These are phyloP conservation scores for Phrynocephalus vlangalii DNA, from an alignment of 2,797 vertebrate species.

Conservation along the genomic window DNA sequence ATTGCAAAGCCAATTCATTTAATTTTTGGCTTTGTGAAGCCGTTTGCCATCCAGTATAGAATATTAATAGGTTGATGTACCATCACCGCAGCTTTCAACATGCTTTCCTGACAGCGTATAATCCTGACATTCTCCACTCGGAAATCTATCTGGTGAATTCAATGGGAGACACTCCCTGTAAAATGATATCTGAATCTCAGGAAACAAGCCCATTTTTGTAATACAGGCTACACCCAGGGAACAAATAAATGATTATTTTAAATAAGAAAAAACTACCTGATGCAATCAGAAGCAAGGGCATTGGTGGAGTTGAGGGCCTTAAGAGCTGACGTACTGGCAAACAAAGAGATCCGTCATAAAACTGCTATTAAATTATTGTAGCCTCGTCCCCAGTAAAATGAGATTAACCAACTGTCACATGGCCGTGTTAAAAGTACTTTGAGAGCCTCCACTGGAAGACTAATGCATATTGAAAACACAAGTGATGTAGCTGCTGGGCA, in stretches of 20 bases:
- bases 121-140: neutral
- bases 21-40: slow-evolving; percentile 8
- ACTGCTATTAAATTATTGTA: neutral
- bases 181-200: neutral
- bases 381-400: slow-evolving; percentile 28
- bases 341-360: slow-evolving; percentile 8
- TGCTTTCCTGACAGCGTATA: neutral
- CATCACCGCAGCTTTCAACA: neutral
- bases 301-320: slow-evolving; percentile 25
- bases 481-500: slow-evolving; percentile 50
- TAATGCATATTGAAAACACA: slow-evolving; percentile 40
- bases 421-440: slow-evolving; percentile 40
- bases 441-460: slow-evolving; percentile 19
- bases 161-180: neutral
- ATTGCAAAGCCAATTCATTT: slow-evolving; percentile 32
- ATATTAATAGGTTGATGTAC: neutral
- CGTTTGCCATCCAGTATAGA: neutral
- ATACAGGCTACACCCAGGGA: neutral
- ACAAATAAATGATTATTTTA: neutral
- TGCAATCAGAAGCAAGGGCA: neutral
- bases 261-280: neutral
- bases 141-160: neutral
- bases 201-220: neutral
- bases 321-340: slow-evolving; percentile 13
- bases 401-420: slow-evolving; percentile 48